These are phyloP conservation scores for Puntigrus tetrazona DNA, from an alignment of 2,113 vertebrate species.

Conservation along the genomic window DNA sequence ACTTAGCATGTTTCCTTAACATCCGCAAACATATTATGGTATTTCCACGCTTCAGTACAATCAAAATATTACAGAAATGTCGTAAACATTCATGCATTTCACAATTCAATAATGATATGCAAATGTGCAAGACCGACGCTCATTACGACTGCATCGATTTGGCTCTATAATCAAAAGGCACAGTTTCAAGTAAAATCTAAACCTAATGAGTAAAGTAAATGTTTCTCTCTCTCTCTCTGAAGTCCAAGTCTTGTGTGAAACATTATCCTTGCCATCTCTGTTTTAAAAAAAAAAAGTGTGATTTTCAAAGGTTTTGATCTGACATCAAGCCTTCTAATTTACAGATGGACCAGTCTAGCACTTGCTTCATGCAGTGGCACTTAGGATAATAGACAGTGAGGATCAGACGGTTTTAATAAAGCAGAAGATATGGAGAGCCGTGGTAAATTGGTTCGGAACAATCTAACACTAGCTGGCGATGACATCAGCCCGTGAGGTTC, in stretches of 20 bases:
- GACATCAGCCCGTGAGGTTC: constrained; percentile 36
- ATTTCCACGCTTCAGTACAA: too few relatives aligned
- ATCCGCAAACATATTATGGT: too few relatives aligned
- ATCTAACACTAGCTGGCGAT: constrained; percentile 45
- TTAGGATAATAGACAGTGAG: constrained; percentile 57
- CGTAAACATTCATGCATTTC: too few relatives aligned
- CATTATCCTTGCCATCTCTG: neutral
- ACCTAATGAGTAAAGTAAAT: constrained; percentile 4
- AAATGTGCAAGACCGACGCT: neutral
- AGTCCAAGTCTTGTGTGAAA: constrained; percentile 8
- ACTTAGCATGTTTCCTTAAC: too few relatives aligned
- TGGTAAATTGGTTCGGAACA: constrained; percentile 61
- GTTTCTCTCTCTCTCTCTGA: constrained; percentile 6
- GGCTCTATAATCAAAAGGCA: neutral
- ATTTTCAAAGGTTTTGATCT: constrained; percentile 63
- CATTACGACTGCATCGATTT: neutral
- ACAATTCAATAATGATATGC: neutral
- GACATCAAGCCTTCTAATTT: constrained; percentile 66
- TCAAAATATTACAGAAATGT: too few relatives aligned
- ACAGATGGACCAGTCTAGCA: constrained; percentile 51
- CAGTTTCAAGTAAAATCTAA: neutral
- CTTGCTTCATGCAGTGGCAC: constrained; percentile 55
- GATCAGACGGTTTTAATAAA: constrained; percentile 68
- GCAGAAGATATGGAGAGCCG: constrained; percentile 57
- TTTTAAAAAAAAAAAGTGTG: constrained; percentile 41